These are phyloP conservation scores for Venustoraphidia nigricollis DNA, from an alignment of 2,888 invertebrate genomes.

Conservation along the genomic window DNA sequence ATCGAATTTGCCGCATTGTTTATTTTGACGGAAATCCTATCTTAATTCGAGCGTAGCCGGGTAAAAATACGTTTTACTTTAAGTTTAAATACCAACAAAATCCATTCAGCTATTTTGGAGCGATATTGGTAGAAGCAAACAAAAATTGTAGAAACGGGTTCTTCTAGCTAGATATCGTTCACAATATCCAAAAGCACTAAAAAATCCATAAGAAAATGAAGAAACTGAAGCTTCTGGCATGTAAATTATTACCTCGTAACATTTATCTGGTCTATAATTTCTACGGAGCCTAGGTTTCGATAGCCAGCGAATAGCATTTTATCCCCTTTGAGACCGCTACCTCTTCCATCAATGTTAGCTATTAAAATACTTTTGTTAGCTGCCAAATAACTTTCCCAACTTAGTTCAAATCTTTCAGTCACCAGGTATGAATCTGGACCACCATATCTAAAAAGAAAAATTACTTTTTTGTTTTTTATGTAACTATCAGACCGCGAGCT, in stretches of 20 bases:
- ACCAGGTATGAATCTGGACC: constrained; percentile 85
- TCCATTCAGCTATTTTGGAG: too few species aligned
- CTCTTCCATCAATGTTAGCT: constrained; percentile 80
- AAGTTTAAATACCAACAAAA: too few species aligned
- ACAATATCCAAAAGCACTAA: too few species aligned
- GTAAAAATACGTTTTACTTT: too few species aligned
- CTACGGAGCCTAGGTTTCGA: constrained; percentile 70
- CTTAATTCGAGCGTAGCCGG: too few species aligned
- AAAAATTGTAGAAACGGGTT: too few species aligned
- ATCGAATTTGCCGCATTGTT: too few species aligned
- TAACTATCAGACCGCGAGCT: too few species aligned
- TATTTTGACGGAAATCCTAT: too few species aligned
- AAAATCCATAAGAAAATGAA: background rate
- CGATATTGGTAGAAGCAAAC: too few species aligned
- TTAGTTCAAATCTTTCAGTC: constrained; percentile 62
- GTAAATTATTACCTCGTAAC: constrained; percentile 47
- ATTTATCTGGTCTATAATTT: constrained; percentile 81
- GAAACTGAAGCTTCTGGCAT: background rate
- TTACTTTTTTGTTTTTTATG: background rate
- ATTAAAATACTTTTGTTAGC: constrained; percentile 74
- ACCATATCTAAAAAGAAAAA: constrained; percentile 50
- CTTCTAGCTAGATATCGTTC: too few species aligned
- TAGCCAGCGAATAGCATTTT: constrained; percentile 69
- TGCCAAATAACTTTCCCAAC: constrained; percentile 79
- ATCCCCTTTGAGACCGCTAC: constrained; percentile 76